Evolutionary conservation across 2,113 vertebrate species (phyloP).

Genomic region (Oceanodroma tethys): DNA sequence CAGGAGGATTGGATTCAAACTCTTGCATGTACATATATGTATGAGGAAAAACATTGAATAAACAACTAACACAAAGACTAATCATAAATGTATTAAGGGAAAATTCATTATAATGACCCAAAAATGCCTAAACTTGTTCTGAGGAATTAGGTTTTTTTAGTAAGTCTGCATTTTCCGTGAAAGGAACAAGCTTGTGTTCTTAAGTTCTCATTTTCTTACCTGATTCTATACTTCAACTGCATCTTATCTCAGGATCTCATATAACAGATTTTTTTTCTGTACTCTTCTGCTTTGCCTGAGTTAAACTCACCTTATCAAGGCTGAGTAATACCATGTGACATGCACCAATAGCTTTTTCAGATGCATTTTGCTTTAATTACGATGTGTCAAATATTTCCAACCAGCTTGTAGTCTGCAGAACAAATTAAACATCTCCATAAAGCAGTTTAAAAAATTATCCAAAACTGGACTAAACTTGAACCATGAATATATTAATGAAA

Average conservation of each 20-base stretch:
- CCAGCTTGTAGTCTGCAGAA: background rate
- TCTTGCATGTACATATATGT: background rate
- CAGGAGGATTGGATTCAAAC: background rate
- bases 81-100: background rate
- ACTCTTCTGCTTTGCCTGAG: background rate
- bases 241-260: background rate
- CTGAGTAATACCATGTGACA: background rate
- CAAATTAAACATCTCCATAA: background rate
- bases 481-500: constrained; percentile 37
- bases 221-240: background rate
- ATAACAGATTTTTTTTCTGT: background rate
- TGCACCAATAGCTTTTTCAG: background rate
- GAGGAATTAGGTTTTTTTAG: background rate
- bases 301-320: background rate
- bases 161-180: background rate
- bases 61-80: background rate
- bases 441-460: background rate
- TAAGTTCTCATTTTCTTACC: background rate
- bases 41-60: background rate
- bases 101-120: background rate
- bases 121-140: background rate
- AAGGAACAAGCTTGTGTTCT: background rate
- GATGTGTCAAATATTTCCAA: background rate
- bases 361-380: background rate
- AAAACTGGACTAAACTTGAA: background rate